Evolutionary conservation across 2,888 invertebrate species (phyloP).

Genomic region (Trilocha varians): DNA sequence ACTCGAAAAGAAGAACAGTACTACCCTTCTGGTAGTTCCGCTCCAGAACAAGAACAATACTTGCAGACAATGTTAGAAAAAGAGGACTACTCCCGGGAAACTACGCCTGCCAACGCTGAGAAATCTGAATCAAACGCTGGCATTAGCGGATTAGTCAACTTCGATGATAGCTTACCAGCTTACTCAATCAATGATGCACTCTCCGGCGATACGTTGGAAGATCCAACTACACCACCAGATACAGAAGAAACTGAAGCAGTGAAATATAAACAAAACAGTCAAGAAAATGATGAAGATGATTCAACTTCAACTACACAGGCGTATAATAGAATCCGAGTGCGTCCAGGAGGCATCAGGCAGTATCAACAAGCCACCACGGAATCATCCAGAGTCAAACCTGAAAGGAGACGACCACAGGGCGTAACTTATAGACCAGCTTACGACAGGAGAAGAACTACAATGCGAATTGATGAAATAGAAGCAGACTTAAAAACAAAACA

Average conservation of each 20-base stretch:
- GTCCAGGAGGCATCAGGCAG: conserved; percentile 54
- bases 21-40: conserved; percentile 36
- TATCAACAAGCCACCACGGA: conserved; percentile 55
- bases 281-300: conserved; percentile 43
- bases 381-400: conserved; percentile 38
- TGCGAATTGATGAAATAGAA: conserved; percentile 69
- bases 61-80: conserved; percentile 32
- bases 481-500: conserved; percentile 66
- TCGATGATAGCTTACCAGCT: conserved; percentile 34
- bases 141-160: conserved; percentile 31
- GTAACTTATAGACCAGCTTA: conserved; percentile 64
- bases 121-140: conserved; percentile 26
- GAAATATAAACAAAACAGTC: conserved; percentile 20
- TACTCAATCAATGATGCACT: conserved; percentile 34
- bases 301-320: conserved; percentile 58
- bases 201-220: conserved; percentile 30
- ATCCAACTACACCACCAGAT: conserved; percentile 24
- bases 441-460: conserved; percentile 60
- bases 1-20: conserved; percentile 35
- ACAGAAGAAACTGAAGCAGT: conserved; percentile 25
- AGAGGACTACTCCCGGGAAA: conserved; percentile 30
- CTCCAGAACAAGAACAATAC: conserved; percentile 32
- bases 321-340: conserved; percentile 55
- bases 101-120: conserved; percentile 29
- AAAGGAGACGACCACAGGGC: conserved; percentile 43